A percentile compares a stretch with the other conserved stretches of the same genome.
Conservation (phyloP, 2,888 invertebrate genomes). For the Ochropleura leucogaster region DNA sequence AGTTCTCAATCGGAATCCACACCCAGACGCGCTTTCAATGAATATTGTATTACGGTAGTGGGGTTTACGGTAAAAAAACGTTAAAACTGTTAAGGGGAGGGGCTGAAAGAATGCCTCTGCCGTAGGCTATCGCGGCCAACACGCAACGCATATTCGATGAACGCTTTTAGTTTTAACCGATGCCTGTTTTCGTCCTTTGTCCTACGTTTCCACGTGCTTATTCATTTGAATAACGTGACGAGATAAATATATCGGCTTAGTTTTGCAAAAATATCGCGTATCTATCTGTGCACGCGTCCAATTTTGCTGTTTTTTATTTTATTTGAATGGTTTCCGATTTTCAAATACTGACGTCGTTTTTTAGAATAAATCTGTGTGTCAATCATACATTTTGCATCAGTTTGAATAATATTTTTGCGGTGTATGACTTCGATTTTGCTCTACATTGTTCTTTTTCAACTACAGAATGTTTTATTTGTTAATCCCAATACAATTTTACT, state of each 20-base stretch:
- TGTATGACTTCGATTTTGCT: background rate
- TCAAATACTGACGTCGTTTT: conserved; percentile 14
- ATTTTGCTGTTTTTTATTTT: conserved; percentile 41
- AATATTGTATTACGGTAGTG: conserved; percentile 79
- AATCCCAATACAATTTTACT: conserved; percentile 15
- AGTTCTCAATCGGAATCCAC: conserved; percentile 68
- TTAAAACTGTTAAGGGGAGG: conserved; percentile 70
- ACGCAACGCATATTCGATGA: conserved; percentile 69
- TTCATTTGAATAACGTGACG: conserved; percentile 74
- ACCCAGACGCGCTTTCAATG: conserved; percentile 77
- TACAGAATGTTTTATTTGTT: background rate
- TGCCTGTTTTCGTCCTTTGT: conserved; percentile 74
- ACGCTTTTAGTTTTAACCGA: conserved; percentile 74
- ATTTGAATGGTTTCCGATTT: conserved; percentile 19
- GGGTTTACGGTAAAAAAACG: conserved; percentile 72
- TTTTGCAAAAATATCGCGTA: conserved; percentile 60
- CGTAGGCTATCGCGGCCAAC: conserved; percentile 67
- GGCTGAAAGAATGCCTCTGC: conserved; percentile 65
- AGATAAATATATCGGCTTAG: conserved; percentile 74
- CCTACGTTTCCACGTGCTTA: conserved; percentile 71
- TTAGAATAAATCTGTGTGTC: background rate
- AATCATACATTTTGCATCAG: background rate
- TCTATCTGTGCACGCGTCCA: conserved; percentile 58
- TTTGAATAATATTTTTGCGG: background rate
- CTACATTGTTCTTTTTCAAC: conserved; percentile 7